phyloP scores from a whole-genome alignment of 2,797 vertebrate genomes.

The Poecile montanus region DNA sequence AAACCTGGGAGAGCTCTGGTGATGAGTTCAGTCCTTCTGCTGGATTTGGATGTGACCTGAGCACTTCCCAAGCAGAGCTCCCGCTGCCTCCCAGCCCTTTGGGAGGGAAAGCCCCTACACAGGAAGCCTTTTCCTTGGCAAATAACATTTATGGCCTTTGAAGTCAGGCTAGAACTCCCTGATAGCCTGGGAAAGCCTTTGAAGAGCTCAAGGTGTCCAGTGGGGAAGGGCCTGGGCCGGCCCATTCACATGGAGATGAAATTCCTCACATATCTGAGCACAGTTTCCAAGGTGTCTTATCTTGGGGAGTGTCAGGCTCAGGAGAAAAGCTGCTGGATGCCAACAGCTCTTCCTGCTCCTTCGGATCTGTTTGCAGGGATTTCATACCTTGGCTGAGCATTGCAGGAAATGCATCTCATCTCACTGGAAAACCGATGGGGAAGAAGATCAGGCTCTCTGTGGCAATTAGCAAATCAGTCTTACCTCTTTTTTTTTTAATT shows the following conservation, averaged over 20 bases:
- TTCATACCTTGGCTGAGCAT: neutral
- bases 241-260: constrained; percentile 33
- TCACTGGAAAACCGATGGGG: neutral
- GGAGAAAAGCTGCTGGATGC: neutral
- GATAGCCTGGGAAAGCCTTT: constrained; percentile 41
- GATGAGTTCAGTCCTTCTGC: neutral
- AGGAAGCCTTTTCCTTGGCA: neutral
- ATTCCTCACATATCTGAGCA: neutral
- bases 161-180: neutral
- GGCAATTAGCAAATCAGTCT: neutral
- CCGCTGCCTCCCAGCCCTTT: neutral
- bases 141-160: neutral
- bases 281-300: neutral
- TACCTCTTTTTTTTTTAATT: neutral
- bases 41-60: neutral
- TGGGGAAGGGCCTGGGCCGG: neutral
- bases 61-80: fast-evolving
- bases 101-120: neutral
- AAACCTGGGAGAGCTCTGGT: neutral
- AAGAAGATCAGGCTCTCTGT: neutral
- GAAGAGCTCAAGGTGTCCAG: neutral
- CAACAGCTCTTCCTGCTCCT: neutral
- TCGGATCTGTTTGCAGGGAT: neutral
- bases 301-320: neutral
- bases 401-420: neutral